Evolutionary conservation across 2,888 invertebrate genomes (phyloP), one percentile per base, ranked within the genome.

Genomic region (Lithophane socia): DNA sequence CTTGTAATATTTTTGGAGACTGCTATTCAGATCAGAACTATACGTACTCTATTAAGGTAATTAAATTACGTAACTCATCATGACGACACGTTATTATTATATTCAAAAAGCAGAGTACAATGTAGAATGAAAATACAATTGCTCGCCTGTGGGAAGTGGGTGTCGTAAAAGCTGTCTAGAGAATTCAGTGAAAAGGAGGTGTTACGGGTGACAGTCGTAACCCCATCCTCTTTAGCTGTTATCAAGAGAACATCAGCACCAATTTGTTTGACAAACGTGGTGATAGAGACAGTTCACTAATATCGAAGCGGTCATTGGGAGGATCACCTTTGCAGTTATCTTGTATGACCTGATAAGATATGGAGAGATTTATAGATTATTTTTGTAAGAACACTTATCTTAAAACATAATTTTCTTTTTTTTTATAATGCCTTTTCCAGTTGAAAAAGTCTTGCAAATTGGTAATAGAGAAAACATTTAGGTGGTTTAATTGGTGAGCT

Each of bases 101-200:
- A 58, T 82, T 64, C 8, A 60, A 42, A 42, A 44, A 42, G 29
- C 8, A n/a, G 13, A 29, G 16, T 60, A 61, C 7, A 67, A 66
- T 29, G 18, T 42, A 13, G 24, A 71, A 52, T 58, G 3, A 37
- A 60, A 56, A 68, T 44, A 13, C 0, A n/a, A 49, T 60, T 5
- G n/a, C 3, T 24, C 18, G 37, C 47, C 18, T 73, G 24, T 37
- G 21, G 10, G 42, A 49, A 16, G 47, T 77, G 29, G n/a, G 44
- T 42, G 9, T 66, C n/a, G 8, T 58, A 56, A 42, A 54, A 29
- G 10, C 13, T 13, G 44, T 37, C 29, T 54, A 76, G 4, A 63
- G 18, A 76, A 52, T 54, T 29, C 29, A 29, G 61, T 12, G 75
- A 52, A 75, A 63, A 44, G 9, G 60, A 13, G 16, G 44, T 52